Conservation (phyloP, 2,888 invertebrate species). For the Meiosimyza decipiens region DNA sequence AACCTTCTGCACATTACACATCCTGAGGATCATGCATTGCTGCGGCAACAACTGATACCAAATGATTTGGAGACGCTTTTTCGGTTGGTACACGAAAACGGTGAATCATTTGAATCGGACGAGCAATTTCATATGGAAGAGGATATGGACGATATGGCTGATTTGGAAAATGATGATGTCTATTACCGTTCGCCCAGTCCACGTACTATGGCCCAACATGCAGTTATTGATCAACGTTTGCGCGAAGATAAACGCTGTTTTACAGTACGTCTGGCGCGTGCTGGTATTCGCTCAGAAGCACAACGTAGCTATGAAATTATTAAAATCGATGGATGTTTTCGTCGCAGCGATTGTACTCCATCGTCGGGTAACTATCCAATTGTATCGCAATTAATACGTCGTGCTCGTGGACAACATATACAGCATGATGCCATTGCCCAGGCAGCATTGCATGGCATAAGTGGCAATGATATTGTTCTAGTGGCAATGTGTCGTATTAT, state of each 20-base stretch:
- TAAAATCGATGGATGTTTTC: constrained; percentile 75
- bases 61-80: constrained; percentile 65
- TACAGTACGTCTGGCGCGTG: constrained; percentile 72
- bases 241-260: constrained; percentile 70
- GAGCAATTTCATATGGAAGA: constrained; percentile 36
- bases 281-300: constrained; percentile 78
- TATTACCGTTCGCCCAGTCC: constrained; percentile 49
- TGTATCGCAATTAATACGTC: constrained; percentile 67
- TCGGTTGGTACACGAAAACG: constrained; percentile 38
- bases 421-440: constrained; percentile 66
- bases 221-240: constrained; percentile 61
- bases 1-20: constrained; percentile 85
- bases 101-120: constrained; percentile 30
- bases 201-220: constrained; percentile 50
- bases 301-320: constrained; percentile 76
- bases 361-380: constrained; percentile 67
- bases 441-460: constrained; percentile 68
- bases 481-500: constrained; percentile 80
- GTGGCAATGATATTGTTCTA: constrained; percentile 75
- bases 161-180: constrained; percentile 61
- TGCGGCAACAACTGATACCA: constrained; percentile 75
- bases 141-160: constrained; percentile 55
- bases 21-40: constrained; percentile 78
- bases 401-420: constrained; percentile 62
- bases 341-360: constrained; percentile 71